These are phyloP conservation scores for Incurvaria masculella DNA, from an alignment of 2,888 invertebrate species.

Conservation along the genomic window DNA sequence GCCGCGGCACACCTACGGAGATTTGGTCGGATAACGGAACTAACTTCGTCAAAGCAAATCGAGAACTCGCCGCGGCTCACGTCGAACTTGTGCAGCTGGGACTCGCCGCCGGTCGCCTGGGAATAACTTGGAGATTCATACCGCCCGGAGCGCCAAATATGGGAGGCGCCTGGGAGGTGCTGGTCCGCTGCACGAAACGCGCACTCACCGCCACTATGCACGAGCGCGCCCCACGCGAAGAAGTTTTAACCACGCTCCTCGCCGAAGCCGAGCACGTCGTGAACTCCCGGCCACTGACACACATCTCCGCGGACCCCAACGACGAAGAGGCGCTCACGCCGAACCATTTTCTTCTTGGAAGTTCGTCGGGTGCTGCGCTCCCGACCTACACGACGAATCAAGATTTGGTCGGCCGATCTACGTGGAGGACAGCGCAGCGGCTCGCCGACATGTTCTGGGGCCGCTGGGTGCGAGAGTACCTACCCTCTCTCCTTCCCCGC, in stretches of 20 bases:
- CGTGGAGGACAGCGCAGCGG: conserved; percentile 1
- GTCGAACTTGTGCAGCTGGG: background rate
- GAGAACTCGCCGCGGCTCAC: background rate
- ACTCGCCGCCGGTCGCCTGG: background rate
- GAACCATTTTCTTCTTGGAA: background rate
- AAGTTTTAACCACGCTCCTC: background rate
- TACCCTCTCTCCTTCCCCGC: background rate
- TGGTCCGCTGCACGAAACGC: background rate
- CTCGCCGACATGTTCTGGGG: conserved; percentile 1
- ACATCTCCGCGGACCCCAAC: background rate
- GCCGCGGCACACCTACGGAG: background rate
- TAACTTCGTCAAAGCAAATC: background rate
- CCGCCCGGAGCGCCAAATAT: background rate
- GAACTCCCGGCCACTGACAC: background rate
- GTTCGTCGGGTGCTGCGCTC: background rate
- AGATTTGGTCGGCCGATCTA: background rate
- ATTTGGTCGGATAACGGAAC: background rate
- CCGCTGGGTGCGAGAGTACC: background rate
- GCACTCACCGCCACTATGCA: background rate
- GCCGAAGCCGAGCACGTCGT: background rate
- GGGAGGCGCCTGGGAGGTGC: background rate
- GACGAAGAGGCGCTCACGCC: background rate
- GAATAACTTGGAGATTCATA: background rate
- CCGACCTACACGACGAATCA: background rate
- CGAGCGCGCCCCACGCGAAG: background rate